A percentile compares a stretch with the other conserved stretches of the same genome.
Conservation (phyloP, 2,797 vertebrate genomes). For the Hippopotamyrus pictus region DNA sequence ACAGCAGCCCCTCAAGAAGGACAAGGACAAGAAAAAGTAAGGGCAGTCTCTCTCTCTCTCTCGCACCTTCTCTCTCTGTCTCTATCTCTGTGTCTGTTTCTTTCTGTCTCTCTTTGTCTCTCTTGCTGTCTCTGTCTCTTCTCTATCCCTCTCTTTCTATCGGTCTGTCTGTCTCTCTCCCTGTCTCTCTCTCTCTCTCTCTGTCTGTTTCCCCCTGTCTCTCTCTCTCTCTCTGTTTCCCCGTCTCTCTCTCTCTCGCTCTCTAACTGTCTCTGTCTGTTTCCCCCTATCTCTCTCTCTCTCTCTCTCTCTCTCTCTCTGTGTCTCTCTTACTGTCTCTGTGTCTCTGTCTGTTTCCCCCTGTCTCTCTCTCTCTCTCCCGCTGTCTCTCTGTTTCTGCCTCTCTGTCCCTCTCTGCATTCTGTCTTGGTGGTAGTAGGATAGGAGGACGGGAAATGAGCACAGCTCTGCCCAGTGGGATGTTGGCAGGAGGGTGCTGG, state of each 20-base stretch:
- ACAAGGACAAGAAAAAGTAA: conserved; percentile 99
- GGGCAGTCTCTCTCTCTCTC: conserved; percentile 33
- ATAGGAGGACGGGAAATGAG: background rate
- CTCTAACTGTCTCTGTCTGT: background rate
- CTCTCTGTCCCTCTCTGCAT: background rate
- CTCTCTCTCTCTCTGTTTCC: background rate
- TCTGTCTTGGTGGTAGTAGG: background rate
- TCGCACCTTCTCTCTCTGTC: background rate
- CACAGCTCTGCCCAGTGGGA: conserved; percentile 42
- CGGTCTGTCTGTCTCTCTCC: background rate
- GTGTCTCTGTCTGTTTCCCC: too few species aligned
- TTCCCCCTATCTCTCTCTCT: background rate
- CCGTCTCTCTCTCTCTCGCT: background rate
- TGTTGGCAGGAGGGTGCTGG: conserved; percentile 41
- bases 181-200: background rate
- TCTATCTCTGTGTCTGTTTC: background rate
- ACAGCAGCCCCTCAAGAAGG: conserved; percentile 84
- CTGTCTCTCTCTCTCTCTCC: background rate
- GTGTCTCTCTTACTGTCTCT: background rate
- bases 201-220: too few species aligned
- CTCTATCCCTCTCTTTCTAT: background rate
- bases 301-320: background rate
- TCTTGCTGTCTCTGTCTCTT: background rate
- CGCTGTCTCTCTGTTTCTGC: background rate
- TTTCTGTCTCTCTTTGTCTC: background rate